Evolutionary conservation across 2,888 invertebrate species (phyloP), one percentile per base, ranked within the genome.

Genomic region (Lepeophtheirus nordmannii): DNA sequence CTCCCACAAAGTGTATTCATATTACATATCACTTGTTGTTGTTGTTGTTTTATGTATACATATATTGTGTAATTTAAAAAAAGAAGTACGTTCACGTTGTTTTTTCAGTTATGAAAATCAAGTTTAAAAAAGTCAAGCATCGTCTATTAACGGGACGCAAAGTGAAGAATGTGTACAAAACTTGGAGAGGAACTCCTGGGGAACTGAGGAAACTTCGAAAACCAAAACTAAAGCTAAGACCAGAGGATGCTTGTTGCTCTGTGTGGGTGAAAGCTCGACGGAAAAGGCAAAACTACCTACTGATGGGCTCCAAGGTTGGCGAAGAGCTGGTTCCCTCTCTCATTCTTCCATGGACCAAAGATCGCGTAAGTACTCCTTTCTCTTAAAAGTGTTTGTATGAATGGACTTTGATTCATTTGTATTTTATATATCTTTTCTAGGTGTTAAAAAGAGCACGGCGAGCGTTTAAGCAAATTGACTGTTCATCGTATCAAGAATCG

Each of bases 311-410:
- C 40, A 46, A 46, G 53, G 53, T n/a, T 38, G 74, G 73, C 7
- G 72, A 74, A 58, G 72, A 72, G 30, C 72, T 76, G 7, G 71
- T 74, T 11, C 74, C 76, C 10, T 76, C 74, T 17, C 76, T 78
- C 71, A 75, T 77, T 69, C 75, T 77, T 74, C 75, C 75, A n/a
- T 77, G 77, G 77, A 73, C 72, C 30, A 73, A 72, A 62, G 72
- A 73, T 30, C 73, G 71, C 71, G 74, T 73, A 70, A 59, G 67
- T 46, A 5, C 53, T n/a, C n/a, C n/a, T n/a, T n/a, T n/a, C n/a
- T n/a, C 53, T 5, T 46, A 17, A 8, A 46, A 41, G 10, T n/a
- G n/a, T n/a, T n/a, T n/a, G n/a, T n/a, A n/a, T n/a, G 2, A 30
- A 30, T 5, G 30, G 30, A 30, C 2, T 30, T 30, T 30, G 2